Evolutionary conservation across 2,888 invertebrate species (phyloP).

Genomic region (Patella ulyssiponensis): DNA sequence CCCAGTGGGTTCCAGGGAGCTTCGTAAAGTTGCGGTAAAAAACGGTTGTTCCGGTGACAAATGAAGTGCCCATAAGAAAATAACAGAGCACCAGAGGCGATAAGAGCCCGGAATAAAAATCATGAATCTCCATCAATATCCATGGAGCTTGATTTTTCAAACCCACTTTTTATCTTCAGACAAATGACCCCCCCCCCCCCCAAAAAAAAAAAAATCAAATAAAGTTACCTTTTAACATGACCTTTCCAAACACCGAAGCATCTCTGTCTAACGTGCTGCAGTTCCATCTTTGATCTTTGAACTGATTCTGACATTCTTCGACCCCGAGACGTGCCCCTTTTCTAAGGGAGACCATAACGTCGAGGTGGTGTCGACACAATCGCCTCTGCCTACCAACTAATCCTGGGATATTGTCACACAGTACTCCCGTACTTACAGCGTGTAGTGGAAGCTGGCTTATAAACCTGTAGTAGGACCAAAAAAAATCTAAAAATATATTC

Average conservation of each 20-base stretch:
- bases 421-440: conserved; percentile 64
- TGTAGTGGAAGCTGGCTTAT: conserved; percentile 69
- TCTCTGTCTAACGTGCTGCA: conserved; percentile 67
- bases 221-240: conserved; percentile 70
- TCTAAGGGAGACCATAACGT: conserved; percentile 70
- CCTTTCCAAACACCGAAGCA: conserved; percentile 72
- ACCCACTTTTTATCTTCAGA: too few relatives aligned
- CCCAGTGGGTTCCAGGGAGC: too few relatives aligned
- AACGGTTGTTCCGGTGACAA: too few relatives aligned
- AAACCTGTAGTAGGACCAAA: conserved; percentile 61
- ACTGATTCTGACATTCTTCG: conserved; percentile 71
- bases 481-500: neutral
- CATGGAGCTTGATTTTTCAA: too few relatives aligned
- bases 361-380: conserved; percentile 70
- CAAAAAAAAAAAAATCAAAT: neutral
- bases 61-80: too few relatives aligned
- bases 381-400: conserved; percentile 69
- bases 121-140: too few relatives aligned
- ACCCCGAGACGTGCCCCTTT: conserved; percentile 70
- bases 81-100: too few relatives aligned
- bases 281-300: conserved; percentile 71
- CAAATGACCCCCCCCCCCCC: neutral
- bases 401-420: conserved; percentile 73
- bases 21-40: too few relatives aligned
- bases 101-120: too few relatives aligned